Evolutionary conservation across 37 sponge, comb jelly and placozoan genomes (phyloP).

Genomic region (Spongia lamella): DNA sequence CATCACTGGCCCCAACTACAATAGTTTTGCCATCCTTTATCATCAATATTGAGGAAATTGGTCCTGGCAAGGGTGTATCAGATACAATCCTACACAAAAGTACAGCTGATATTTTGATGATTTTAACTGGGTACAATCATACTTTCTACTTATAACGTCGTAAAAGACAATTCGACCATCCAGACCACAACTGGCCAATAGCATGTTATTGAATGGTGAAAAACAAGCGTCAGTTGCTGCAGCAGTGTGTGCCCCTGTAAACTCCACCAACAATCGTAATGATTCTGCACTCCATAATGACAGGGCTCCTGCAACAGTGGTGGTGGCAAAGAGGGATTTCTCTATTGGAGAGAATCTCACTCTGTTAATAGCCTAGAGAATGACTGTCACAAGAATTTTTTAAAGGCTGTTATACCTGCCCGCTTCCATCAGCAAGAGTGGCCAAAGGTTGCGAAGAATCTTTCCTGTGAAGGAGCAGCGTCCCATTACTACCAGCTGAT

Average conservation of each 20-base stretch:
- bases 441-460: conserved; percentile 25
- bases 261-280: conserved; percentile 53
- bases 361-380: conserved; percentile 49
- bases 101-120: not conserved
- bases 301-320: conserved; percentile 49
- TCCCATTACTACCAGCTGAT: conserved; percentile 55
- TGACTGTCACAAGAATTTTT: no score
- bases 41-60: conserved; percentile 49
- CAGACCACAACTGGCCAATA: conserved; percentile 67
- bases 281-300: conserved; percentile 81
- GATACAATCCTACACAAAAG: conserved; percentile 42
- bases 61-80: conserved; percentile 34
- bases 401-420: not conserved
- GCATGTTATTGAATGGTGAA: conserved; percentile 74
- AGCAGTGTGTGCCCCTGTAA: conserved; percentile 41
- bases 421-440: not conserved
- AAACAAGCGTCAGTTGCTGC: conserved; percentile 64
- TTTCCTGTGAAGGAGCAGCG: conserved; percentile 50
- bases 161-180: conserved; percentile 55
- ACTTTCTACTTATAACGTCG: conserved; percentile 78
- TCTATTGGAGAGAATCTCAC: conserved; percentile 66
- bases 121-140: not conserved
- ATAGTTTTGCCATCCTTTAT: conserved; percentile 71
- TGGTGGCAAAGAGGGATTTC: conserved; percentile 40
- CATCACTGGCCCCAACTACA: conserved; percentile 68